A percentile compares a stretch with the other conserved stretches of the same genome.
phyloP scores from a whole-genome alignment of 2,113 vertebrate species.

The Girardinichthys multiradiatus region DNA sequence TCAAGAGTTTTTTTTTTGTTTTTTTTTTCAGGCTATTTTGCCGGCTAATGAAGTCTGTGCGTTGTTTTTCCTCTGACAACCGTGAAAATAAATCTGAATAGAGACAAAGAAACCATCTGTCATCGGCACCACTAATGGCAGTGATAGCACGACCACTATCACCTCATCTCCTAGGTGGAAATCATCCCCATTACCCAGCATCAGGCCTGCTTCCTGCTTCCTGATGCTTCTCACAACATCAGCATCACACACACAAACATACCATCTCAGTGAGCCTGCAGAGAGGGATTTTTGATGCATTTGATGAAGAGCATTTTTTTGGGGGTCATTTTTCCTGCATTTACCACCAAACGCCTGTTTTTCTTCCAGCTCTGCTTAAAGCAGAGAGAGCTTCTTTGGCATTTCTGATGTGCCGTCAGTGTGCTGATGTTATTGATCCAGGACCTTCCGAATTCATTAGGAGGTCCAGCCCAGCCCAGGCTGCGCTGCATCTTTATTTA shows the following conservation, averaged over 20 bases:
- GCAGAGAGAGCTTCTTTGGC: conserved; percentile 68
- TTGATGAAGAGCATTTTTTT: not conserved
- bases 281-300: conserved; percentile 35
- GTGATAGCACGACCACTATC: conserved; percentile 73
- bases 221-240: conserved; percentile 61
- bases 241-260: conserved; percentile 34
- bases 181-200: conserved; percentile 76
- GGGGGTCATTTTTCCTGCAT: conserved; percentile 34
- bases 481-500: conserved; percentile 83
- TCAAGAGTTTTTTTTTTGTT: conserved; percentile 54
- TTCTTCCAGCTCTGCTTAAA: conserved; percentile 47
- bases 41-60: conserved; percentile 59
- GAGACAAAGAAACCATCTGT: conserved; percentile 76
- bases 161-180: conserved; percentile 74
- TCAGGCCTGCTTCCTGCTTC: conserved; percentile 73
- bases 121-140: conserved; percentile 73
- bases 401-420: conserved; percentile 81
- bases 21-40: conserved; percentile 53
- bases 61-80: conserved; percentile 60
- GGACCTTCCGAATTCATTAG: conserved; percentile 86
- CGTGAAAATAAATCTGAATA: conserved; percentile 71
- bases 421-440: conserved; percentile 85
- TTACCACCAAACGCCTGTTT: conserved; percentile 50
- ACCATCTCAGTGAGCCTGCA: conserved; percentile 25
- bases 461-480: conserved; percentile 74